Evolutionary conservation across 2,888 invertebrate genomes (phyloP).

Genomic region (Diaprepes abbreviatus): DNA sequence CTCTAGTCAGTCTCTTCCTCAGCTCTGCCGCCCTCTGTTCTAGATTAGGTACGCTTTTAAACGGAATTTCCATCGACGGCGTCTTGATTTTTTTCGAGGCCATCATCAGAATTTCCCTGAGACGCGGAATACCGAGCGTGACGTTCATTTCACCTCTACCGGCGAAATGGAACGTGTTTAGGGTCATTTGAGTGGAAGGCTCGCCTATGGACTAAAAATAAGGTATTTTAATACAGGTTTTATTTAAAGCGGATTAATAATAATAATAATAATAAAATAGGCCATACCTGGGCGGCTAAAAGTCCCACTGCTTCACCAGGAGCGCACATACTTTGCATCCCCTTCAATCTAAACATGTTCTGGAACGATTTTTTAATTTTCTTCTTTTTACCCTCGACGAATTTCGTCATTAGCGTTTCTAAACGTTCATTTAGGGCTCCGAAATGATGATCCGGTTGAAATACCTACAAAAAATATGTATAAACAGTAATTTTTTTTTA

Average conservation of each 20-base stretch:
- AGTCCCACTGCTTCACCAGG: constrained; percentile 98
- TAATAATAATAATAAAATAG: too few relatives aligned
- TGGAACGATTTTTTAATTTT: constrained; percentile 68
- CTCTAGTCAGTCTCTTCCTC: constrained; percentile 80
- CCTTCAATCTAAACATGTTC: constrained; percentile 82
- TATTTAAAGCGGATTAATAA: too few relatives aligned
- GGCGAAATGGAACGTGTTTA: constrained; percentile 99
- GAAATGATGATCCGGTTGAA: constrained; percentile 81
- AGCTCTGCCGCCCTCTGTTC: constrained; percentile 76
- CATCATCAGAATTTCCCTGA: constrained; percentile 97
- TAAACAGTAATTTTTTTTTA: too few relatives aligned
- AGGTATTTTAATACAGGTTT: too few relatives aligned
- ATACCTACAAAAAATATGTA: constrained; percentile 64
- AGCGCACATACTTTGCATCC: constrained; percentile 81
- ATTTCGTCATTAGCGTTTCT: constrained; percentile 76
- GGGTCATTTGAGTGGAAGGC: constrained; percentile 99
- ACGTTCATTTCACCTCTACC: constrained; percentile 99
- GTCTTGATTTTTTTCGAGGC: constrained; percentile 95
- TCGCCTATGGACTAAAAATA: constrained; percentile 87
- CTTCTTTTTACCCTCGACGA: constrained; percentile 64
- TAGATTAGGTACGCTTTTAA: constrained; percentile 70
- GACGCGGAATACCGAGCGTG: constrained; percentile 97
- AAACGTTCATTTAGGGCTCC: constrained; percentile 89
- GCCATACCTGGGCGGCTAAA: constrained; percentile 87
- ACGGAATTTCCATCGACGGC: constrained; percentile 96